A percentile compares a stretch with the other conserved stretches of the same genome.
phyloP scores from a whole-genome alignment of 2,888 invertebrate species.

The Pandemis cinnamomeana region DNA sequence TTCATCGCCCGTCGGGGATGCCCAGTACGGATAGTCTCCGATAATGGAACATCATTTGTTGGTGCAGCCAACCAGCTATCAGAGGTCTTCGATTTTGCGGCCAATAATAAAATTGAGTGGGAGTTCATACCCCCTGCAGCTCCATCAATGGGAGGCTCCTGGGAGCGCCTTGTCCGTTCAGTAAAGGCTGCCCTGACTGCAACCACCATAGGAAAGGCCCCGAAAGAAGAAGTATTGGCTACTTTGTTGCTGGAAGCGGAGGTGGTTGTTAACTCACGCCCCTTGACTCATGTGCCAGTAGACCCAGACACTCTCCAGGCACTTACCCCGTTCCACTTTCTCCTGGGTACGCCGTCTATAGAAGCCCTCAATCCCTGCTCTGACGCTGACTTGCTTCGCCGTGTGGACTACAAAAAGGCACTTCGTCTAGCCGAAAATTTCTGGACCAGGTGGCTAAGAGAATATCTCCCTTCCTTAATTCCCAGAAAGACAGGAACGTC shows the following conservation, averaged over 20 bases:
- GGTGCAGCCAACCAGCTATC: slow-evolving; percentile 4
- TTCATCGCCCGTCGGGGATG: slow-evolving; percentile 1
- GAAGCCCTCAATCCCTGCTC: too few relatives aligned
- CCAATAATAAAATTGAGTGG: slow-evolving; percentile 1
- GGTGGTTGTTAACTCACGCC: background rate
- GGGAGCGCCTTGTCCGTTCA: background rate
- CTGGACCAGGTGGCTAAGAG: too few relatives aligned
- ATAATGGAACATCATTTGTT: background rate
- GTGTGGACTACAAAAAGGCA: too few relatives aligned
- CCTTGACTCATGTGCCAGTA: background rate
- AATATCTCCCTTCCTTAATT: too few relatives aligned
- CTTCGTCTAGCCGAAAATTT: too few relatives aligned
- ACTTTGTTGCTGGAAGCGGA: background rate
- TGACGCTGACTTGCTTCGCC: too few relatives aligned
- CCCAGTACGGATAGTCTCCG: slow-evolving; percentile 1
- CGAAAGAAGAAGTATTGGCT: background rate
- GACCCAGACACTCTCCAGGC: background rate
- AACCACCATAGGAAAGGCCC: background rate
- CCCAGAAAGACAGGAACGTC: too few relatives aligned
- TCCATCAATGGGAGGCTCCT: background rate
- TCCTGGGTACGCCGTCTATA: background rate
- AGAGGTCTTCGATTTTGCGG: background rate
- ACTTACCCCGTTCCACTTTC: background rate
- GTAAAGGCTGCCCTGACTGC: background rate
- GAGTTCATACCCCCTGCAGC: background rate